A percentile compares a stretch with the other conserved stretches of the same genome.
Conservation (phyloP, 2,113 vertebrate genomes). For the Aptenodytes forsteri region DNA sequence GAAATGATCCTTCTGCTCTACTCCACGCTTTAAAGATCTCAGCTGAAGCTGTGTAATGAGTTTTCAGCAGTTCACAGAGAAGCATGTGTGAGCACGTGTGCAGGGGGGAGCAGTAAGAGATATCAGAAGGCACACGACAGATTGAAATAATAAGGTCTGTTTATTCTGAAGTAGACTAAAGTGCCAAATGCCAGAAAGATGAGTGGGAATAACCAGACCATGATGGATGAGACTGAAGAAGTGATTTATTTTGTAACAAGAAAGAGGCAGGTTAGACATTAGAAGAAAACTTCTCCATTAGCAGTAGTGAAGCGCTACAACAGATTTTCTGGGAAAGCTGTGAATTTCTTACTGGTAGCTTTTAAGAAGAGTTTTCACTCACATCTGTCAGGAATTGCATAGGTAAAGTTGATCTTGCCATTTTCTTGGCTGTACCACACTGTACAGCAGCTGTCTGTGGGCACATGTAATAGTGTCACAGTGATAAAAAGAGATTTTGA, state of each 20-base stretch:
- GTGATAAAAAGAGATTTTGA: not conserved
- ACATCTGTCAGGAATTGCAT: not conserved
- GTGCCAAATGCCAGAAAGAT: slow-evolving; percentile 26
- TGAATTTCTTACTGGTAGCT: not conserved
- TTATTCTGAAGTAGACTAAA: slow-evolving; percentile 21
- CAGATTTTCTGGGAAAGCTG: not conserved
- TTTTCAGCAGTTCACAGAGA: not conserved
- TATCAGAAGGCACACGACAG: not conserved
- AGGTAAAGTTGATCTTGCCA: not conserved
- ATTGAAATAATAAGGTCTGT: slow-evolving; percentile 31
- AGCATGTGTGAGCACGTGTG: not conserved
- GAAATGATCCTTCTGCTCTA: not conserved
- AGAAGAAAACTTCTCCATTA: slow-evolving; percentile 9
- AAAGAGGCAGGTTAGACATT: not conserved
- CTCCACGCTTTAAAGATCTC: not conserved
- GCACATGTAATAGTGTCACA: not conserved
- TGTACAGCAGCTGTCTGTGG: not conserved
- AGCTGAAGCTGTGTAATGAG: not conserved
- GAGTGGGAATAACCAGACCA: slow-evolving; percentile 31
- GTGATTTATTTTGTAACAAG: slow-evolving; percentile 26
- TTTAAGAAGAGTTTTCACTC: not conserved
- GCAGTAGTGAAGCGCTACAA: not conserved
- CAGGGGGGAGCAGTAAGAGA: not conserved
- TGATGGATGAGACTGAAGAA: slow-evolving; percentile 6
- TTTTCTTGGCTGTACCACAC: not conserved